Evolutionary conservation across 2,113 vertebrate species (phyloP).

Genomic region (Oryzias celebensis): DNA sequence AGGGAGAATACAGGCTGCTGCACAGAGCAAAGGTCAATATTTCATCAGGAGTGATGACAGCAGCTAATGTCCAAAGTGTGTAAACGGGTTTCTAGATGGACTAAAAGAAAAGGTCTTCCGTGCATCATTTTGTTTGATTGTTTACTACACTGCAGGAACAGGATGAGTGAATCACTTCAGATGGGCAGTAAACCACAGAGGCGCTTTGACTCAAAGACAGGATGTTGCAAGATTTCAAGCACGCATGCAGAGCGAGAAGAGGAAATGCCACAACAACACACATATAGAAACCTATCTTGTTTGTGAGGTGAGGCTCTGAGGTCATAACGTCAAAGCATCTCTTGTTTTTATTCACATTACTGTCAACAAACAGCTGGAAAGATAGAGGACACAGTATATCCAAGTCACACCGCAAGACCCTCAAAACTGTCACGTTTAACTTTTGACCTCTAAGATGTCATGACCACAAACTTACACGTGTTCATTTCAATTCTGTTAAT

Average conservation of each 20-base stretch:
- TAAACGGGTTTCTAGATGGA: slow-evolving; percentile 10
- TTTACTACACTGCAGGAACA: slow-evolving; percentile 26
- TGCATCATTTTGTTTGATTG: slow-evolving; percentile 42
- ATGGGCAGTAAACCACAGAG: slow-evolving; percentile 1
- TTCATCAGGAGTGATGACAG: slow-evolving; percentile 33
- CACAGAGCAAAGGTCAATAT: slow-evolving; percentile 22
- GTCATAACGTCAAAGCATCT: too few relatives aligned
- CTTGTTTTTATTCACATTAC: background rate
- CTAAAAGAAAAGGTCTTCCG: slow-evolving; percentile 24
- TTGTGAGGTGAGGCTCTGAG: background rate
- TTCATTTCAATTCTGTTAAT: too few relatives aligned
- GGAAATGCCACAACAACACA: slow-evolving; percentile 4
- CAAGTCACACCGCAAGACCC: too few relatives aligned
- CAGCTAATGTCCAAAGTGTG: slow-evolving; percentile 11
- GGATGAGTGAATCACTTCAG: slow-evolving; percentile 21
- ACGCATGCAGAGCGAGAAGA: background rate
- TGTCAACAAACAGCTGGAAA: background rate
- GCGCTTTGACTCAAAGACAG: slow-evolving; percentile 4
- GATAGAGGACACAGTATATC: too few relatives aligned
- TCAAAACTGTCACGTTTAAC: too few relatives aligned
- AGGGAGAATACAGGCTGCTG: slow-evolving; percentile 6
- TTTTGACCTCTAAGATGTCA: too few relatives aligned
- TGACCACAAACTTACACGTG: too few relatives aligned
- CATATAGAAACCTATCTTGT: background rate
- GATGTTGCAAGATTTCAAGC: slow-evolving; percentile 9